Conservation (phyloP, 1,140 invertebrate species). For the Drosophila ohnishii region DNA sequence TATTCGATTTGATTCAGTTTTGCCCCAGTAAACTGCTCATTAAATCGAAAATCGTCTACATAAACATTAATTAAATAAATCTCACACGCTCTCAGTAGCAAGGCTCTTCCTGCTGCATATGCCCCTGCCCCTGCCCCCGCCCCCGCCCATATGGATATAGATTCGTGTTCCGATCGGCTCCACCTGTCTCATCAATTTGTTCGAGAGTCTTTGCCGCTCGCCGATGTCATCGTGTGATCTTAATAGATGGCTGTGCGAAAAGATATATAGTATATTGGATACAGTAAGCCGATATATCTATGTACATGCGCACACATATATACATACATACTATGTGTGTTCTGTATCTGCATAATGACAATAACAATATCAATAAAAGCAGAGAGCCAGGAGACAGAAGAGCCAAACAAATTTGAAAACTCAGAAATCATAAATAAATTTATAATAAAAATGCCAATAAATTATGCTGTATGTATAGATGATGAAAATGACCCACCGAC, state of each 20-base stretch:
- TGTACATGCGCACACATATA: not conserved
- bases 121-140: no score
- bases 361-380: constrained; percentile 53
- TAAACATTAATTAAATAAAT: constrained; percentile 43
- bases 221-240: constrained; percentile 38
- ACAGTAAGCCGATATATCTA: constrained; percentile 24
- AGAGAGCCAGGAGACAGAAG: not conserved
- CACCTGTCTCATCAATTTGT: constrained; percentile 51
- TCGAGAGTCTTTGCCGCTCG: constrained; percentile 30
- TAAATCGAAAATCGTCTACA: constrained; percentile 48
- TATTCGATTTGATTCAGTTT: constrained; percentile 47
- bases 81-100: constrained; percentile 6
- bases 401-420: constrained; percentile 69
- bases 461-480: constrained; percentile 49
- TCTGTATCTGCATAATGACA: constrained; percentile 43
- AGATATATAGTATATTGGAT: constrained; percentile 30
- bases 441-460: constrained; percentile 76
- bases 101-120: constrained; percentile 5
- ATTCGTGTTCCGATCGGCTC: constrained; percentile 35
- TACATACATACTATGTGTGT: not conserved
- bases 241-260: constrained; percentile 42
- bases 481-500: constrained; percentile 28
- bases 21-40: constrained; percentile 53
- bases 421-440: constrained; percentile 71
- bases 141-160: constrained; percentile 7